phyloP scores from a whole-genome alignment of 2,888 invertebrate genomes.

The Trachelus iudaicus region DNA sequence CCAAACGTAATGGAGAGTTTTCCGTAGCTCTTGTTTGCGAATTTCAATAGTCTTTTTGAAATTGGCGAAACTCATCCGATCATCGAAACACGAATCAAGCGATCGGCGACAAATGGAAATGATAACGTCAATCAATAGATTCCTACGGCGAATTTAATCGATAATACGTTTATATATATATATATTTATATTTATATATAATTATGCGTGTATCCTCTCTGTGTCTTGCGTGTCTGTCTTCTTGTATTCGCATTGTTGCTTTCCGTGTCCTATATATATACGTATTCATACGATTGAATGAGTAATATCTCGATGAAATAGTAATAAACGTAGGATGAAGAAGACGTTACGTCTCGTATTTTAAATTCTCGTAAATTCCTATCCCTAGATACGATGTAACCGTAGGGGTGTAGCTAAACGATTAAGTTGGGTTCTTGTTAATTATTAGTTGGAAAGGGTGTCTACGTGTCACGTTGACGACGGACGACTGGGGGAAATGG shows the following conservation, averaged over 20 bases:
- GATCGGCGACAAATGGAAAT: slow-evolving; percentile 29
- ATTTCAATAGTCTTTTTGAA: not conserved
- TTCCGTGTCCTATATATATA: not conserved
- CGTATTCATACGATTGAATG: slow-evolving; percentile 1
- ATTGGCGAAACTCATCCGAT: too few relatives aligned
- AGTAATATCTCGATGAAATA: not conserved
- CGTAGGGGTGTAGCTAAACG: too few relatives aligned
- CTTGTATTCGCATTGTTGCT: too few relatives aligned
- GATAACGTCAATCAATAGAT: slow-evolving; percentile 35
- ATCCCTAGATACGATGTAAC: not conserved
- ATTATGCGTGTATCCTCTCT: too few relatives aligned
- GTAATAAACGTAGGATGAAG: slow-evolving; percentile 4
- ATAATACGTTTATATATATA: slow-evolving; percentile 6
- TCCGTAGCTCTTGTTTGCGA: not conserved
- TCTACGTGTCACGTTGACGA: too few relatives aligned
- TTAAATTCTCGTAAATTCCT: not conserved
- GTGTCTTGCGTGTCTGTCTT: too few relatives aligned
- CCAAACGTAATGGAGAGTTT: not conserved
- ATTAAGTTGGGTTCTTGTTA: too few relatives aligned
- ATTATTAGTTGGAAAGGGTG: too few relatives aligned
- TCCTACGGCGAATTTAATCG: slow-evolving; percentile 34
- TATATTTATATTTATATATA: not conserved
- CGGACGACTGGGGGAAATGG: too few relatives aligned
- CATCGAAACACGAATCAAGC: not conserved
- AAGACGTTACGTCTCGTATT: not conserved